Evolutionary conservation across 2,888 invertebrate genomes (phyloP).

Genomic region (Lithophane semibrunnea): DNA sequence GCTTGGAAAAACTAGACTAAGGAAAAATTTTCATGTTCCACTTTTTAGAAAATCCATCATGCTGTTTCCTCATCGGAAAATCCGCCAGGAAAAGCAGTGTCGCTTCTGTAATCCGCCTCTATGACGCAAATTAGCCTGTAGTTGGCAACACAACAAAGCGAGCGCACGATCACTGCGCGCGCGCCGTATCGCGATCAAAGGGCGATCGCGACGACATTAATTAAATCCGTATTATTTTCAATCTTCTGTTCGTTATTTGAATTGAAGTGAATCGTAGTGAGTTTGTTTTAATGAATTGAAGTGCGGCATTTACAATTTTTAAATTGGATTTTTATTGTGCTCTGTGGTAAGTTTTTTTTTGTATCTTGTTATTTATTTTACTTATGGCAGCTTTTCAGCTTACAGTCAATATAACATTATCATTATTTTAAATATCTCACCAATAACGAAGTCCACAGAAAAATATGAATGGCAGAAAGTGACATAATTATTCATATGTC

Average conservation of each 20-base stretch:
- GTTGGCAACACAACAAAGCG: slow-evolving; percentile 51
- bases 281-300: slow-evolving; percentile 1
- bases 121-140: slow-evolving; percentile 29
- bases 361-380: neutral
- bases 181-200: slow-evolving; percentile 48
- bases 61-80: neutral
- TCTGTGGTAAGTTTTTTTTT: slow-evolving; percentile 35
- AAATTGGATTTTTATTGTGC: slow-evolving; percentile 20
- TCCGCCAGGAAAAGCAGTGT: neutral
- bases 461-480: neutral
- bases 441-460: neutral
- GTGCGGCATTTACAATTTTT: neutral
- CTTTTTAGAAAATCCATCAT: neutral
- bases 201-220: slow-evolving; percentile 37
- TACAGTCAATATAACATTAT: neutral
- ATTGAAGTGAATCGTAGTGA: slow-evolving; percentile 43
- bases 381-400: neutral
- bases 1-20: neutral
- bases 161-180: slow-evolving; percentile 51
- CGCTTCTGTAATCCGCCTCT: slow-evolving; percentile 31
- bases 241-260: slow-evolving; percentile 28
- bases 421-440: neutral
- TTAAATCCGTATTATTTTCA: slow-evolving; percentile 39
- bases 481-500: neutral
- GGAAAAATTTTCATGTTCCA: neutral